These are phyloP conservation scores for Ochotona princeps DNA, from an alignment of 2,113 vertebrate genomes.

Conservation along the genomic window DNA sequence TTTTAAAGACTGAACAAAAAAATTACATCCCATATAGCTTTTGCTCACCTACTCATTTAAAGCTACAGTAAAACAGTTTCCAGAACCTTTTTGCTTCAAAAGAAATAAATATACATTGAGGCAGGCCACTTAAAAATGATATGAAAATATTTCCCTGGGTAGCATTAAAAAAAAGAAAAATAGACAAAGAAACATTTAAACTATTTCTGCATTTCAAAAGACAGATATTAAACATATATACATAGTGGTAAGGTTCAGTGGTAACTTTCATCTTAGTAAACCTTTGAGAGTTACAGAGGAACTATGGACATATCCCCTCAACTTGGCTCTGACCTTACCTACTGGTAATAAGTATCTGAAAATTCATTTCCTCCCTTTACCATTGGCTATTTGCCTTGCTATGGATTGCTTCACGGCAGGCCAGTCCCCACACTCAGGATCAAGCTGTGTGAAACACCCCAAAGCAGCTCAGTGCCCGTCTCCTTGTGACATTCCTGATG, in stretches of 20 bases:
- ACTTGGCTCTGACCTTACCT: slow-evolving; percentile 87
- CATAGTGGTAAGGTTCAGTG: slow-evolving; percentile 91
- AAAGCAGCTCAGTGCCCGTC: slow-evolving; percentile 80
- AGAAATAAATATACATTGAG: slow-evolving; percentile 94
- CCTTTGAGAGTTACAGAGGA: slow-evolving; percentile 82
- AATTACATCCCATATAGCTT: slow-evolving; percentile 94
- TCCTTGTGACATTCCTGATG: slow-evolving; percentile 81
- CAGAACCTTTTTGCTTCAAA: slow-evolving; percentile 91
- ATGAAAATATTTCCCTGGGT: slow-evolving; percentile 95
- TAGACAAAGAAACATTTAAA: slow-evolving; percentile 93
- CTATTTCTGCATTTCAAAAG: slow-evolving; percentile 94
- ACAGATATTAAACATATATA: slow-evolving; percentile 96
- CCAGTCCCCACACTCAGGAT: slow-evolving; percentile 90
- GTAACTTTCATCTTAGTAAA: slow-evolving; percentile 88
- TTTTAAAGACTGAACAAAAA: slow-evolving; percentile 90
- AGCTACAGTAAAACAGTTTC: slow-evolving; percentile 94
- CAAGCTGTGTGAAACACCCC: slow-evolving; percentile 86
- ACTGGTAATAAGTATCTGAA: slow-evolving; percentile 88
- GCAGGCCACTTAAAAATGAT: slow-evolving; percentile 91
- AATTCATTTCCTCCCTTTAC: slow-evolving; percentile 88
- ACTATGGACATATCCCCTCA: slow-evolving; percentile 79
- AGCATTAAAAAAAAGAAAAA: slow-evolving; percentile 91
- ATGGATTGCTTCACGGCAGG: slow-evolving; percentile 88
- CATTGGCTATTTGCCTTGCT: slow-evolving; percentile 89
- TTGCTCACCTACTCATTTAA: slow-evolving; percentile 93